These are phyloP conservation scores for Craseonycteris thonglongyai DNA, from an alignment of 2,113 vertebrate genomes.

Conservation along the genomic window DNA sequence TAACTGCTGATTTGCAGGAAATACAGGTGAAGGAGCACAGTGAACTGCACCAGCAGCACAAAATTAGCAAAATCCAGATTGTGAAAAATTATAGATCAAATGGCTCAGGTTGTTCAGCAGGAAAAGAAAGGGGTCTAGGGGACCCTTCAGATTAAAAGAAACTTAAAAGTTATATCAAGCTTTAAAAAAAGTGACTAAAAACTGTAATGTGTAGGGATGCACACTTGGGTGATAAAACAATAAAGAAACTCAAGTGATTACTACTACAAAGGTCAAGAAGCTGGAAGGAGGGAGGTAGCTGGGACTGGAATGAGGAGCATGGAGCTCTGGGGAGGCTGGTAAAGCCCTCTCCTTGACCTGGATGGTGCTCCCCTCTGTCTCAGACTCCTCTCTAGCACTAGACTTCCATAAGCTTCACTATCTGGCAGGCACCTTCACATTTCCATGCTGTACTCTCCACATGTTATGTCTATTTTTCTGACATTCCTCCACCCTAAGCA, in stretches of 20 bases:
- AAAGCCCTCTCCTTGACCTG: not conserved
- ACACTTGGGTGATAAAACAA: not conserved
- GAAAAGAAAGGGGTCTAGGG: not conserved
- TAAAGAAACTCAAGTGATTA: not conserved
- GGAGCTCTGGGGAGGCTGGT: not conserved
- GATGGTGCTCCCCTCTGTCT: not conserved
- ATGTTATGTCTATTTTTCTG: not conserved
- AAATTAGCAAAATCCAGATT: constrained; percentile 13
- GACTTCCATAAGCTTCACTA: not conserved
- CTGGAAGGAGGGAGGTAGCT: not conserved
- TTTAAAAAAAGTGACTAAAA: not conserved
- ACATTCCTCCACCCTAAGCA: not conserved
- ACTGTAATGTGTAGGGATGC: not conserved
- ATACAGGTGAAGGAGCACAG: not conserved
- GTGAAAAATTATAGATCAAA: not conserved
- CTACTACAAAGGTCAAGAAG: not conserved
- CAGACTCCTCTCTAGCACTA: not conserved
- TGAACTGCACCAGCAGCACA: not conserved
- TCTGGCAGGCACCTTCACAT: not conserved
- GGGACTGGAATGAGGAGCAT: not conserved
- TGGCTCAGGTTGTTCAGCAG: not conserved
- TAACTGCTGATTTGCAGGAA: not conserved
- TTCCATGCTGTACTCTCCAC: not conserved
- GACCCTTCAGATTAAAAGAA: not conserved
- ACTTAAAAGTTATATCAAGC: not conserved